Percentiles rank a stretch among this genome's conserved stretches.
These are phyloP conservation scores for Troides aeacus DNA, from an alignment of 2,888 invertebrate species.

Conservation along the genomic window DNA sequence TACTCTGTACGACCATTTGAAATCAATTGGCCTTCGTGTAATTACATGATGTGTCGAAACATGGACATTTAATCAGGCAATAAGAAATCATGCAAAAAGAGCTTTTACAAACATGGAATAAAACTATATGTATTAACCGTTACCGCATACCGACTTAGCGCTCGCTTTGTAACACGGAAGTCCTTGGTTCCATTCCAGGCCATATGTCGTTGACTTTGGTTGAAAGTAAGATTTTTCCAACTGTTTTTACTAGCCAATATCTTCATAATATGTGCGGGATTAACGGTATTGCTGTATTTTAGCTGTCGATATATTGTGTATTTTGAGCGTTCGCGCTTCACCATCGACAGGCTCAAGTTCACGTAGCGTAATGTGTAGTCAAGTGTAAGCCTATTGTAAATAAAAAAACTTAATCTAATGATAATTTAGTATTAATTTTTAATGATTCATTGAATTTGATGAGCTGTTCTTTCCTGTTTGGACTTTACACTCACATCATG, in stretches of 20 bases:
- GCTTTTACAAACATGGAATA: background rate
- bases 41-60: background rate
- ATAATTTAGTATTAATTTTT: background rate
- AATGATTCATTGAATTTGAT: background rate
- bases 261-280: too few species aligned
- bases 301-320: too few species aligned
- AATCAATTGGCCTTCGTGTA: conserved; percentile 1
- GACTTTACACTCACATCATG: background rate
- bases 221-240: too few species aligned
- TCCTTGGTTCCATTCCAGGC: too few species aligned
- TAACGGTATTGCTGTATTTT: too few species aligned
- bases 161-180: too few species aligned
- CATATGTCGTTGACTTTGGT: too few species aligned
- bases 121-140: background rate
- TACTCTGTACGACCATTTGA: conserved; percentile 3
- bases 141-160: too few species aligned
- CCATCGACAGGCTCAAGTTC: background rate
- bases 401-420: background rate
- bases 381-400: background rate
- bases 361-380: background rate
- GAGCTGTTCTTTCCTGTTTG: background rate
- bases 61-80: conserved; percentile 2
- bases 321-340: too few species aligned
- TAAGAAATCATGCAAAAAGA: background rate
- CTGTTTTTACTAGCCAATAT: too few species aligned